Percentiles rank a stretch among this genome's conserved stretches.
These are phyloP conservation scores for Gopherus evgoodei DNA, from an alignment of 2,113 vertebrate genomes.

Conservation along the genomic window DNA sequence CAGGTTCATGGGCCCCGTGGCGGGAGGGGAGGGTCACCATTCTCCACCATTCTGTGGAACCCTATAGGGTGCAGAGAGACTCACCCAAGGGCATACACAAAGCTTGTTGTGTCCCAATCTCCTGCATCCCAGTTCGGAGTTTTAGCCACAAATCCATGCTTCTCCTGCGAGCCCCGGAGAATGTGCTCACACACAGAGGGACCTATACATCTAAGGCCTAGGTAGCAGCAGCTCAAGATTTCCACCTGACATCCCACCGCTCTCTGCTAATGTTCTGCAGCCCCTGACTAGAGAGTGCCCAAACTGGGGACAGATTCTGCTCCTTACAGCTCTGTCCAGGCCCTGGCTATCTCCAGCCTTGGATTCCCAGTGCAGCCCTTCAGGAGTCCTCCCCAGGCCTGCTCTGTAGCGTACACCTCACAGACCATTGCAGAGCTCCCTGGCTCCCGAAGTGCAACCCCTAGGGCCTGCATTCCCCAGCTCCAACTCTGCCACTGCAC, in stretches of 20 bases:
- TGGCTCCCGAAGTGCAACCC: constrained; percentile 16
- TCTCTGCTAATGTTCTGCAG: background rate
- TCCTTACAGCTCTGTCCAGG: background rate
- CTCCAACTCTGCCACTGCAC: background rate
- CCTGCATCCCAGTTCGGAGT: too few species aligned
- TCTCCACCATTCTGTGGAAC: too few species aligned
- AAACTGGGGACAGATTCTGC: background rate
- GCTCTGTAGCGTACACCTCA: constrained; percentile 68
- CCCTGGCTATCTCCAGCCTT: background rate
- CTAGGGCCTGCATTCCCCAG: background rate
- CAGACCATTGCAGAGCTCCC: constrained; percentile 31
- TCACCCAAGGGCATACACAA: too few species aligned
- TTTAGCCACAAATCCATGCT: background rate
- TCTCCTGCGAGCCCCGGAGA: background rate
- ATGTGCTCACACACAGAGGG: background rate
- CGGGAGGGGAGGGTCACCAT: too few species aligned
- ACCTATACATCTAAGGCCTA: background rate
- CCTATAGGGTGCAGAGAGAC: too few species aligned
- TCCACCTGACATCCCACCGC: background rate
- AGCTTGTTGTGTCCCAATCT: too few species aligned
- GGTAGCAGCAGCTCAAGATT: background rate
- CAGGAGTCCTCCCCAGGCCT: background rate
- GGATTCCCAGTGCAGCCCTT: background rate
- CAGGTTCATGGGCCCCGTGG: too few species aligned
- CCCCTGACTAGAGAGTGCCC: background rate